Evolutionary conservation across 2,113 vertebrate species (phyloP), one percentile per base, ranked within the genome.

Genomic region (Propithecus coquereli): DNA sequence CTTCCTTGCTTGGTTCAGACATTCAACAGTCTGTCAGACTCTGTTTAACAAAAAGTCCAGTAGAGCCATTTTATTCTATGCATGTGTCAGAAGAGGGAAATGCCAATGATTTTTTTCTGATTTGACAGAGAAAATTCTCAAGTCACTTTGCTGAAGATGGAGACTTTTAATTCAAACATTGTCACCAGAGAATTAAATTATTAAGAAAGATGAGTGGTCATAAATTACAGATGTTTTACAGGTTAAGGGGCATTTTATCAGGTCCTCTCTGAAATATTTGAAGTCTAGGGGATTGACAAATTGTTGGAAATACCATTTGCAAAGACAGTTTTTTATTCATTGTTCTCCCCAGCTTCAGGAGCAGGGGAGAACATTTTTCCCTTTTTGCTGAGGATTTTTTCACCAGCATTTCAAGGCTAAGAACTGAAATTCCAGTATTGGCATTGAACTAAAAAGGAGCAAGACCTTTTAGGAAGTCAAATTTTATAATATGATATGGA

Each of bases 351-450:
- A 52, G 66, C 54, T 50, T 85, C 9, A 2, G 14, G 32, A n/a
- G 22, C 47, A 85, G 57, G 8, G 71, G 50, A 79, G 47, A 92
- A 66, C 37, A 13, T 63, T 63, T 91, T 83, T 88, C 82, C 8
- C 27, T 74, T 74, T 37, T 81, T 94, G 74, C 40, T 86, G 47
- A 81, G 86, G 74, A 68, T 76, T 80, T 95, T 96, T 76, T 96
- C 65, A 68, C 27, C 34, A 59, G n/a, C 2, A 1, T 86, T 83
- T 95, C 50, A 86, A 95, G 65, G 65, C 65, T 95, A 93, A 96
- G 85, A 95, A 85, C 65, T 80, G 59, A 89, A 80, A 80, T 94
- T 73, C 45, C 30, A 65, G 54, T 70, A 40, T 65, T 79, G 70
- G 32, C 52, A 84, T 18, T 88, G 90, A 88, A 81, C 77, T 94